Conservation (phyloP, 1,140 invertebrate species). For the Cyphomyrmex costatus region DNA sequence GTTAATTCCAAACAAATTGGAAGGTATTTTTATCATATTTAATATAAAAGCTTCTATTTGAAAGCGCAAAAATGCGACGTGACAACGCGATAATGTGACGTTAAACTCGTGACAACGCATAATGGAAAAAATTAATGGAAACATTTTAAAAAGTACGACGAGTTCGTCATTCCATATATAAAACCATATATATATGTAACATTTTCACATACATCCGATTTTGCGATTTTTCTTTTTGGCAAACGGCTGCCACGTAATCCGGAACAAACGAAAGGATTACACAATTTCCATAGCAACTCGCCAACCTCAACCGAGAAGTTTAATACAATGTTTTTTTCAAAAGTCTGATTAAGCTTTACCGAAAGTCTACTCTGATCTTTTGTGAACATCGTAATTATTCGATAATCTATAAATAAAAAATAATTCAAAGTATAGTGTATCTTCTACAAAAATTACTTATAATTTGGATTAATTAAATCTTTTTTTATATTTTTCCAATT, state of each 20-base stretch:
- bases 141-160: constrained; percentile 44
- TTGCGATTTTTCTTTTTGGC: constrained; percentile 34
- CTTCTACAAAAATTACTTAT: neutral
- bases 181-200: constrained; percentile 23
- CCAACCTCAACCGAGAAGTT: constrained; percentile 24
- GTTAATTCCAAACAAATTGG: constrained; percentile 44
- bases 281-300: constrained; percentile 20
- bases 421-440: neutral
- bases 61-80: constrained; percentile 43
- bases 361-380: neutral
- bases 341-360: constrained; percentile 33
- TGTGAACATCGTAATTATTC: constrained; percentile 24
- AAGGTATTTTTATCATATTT: constrained; percentile 27
- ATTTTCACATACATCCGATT: constrained; percentile 20
- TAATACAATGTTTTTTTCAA: constrained; percentile 48
- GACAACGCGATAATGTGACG: constrained; percentile 39
- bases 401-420: constrained; percentile 2
- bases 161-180: constrained; percentile 38
- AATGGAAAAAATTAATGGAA: constrained; percentile 55
- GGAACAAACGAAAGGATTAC: constrained; percentile 56
- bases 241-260: constrained; percentile 50
- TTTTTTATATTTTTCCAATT: too few relatives aligned
- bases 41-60: constrained; percentile 32
- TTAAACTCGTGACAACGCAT: constrained; percentile 50
- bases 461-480: too few relatives aligned